These are phyloP conservation scores for Microtus oregoni DNA, from an alignment of 2,113 vertebrate genomes.

Conservation along the genomic window DNA sequence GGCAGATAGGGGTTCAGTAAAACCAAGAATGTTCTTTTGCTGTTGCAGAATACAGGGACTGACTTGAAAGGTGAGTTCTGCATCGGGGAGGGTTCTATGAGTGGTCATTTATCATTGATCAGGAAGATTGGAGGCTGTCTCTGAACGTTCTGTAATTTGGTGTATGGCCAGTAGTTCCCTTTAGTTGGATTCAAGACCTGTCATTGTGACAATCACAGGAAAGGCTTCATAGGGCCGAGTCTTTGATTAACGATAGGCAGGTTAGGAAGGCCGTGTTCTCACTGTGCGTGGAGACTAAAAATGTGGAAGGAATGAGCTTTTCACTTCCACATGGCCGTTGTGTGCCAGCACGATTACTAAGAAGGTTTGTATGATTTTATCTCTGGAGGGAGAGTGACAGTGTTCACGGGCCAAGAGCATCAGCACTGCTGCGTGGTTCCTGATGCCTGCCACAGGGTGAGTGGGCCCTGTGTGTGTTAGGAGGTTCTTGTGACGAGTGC, in stretches of 20 bases:
- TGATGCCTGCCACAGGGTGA: not conserved
- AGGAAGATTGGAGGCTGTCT: not conserved
- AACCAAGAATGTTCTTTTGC: not conserved
- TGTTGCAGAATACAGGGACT: not conserved
- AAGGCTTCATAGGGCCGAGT: not conserved
- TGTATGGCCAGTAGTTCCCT: constrained; percentile 8
- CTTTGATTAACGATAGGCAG: not conserved
- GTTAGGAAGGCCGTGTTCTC: not conserved
- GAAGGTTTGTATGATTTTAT: constrained; percentile 46
- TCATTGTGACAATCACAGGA: not conserved
- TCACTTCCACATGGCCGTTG: not conserved
- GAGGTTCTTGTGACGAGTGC: not conserved
- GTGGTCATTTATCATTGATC: not conserved
- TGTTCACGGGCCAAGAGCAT: not conserved
- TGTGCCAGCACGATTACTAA: not conserved
- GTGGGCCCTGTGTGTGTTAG: not conserved
- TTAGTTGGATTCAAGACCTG: not conserved
- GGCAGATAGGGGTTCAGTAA: not conserved
- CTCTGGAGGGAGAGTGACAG: not conserved
- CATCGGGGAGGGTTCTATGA: not conserved
- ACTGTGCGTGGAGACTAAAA: not conserved
- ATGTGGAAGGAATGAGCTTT: constrained; percentile 5
- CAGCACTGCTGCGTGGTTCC: not conserved
- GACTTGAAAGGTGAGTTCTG: not conserved
- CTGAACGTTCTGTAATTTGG: not conserved